A percentile compares a stretch with the other conserved stretches of the same genome.
phyloP scores from a whole-genome alignment of 92 coral and sea anemone genomes.

The Zoanthus sociatus region DNA sequence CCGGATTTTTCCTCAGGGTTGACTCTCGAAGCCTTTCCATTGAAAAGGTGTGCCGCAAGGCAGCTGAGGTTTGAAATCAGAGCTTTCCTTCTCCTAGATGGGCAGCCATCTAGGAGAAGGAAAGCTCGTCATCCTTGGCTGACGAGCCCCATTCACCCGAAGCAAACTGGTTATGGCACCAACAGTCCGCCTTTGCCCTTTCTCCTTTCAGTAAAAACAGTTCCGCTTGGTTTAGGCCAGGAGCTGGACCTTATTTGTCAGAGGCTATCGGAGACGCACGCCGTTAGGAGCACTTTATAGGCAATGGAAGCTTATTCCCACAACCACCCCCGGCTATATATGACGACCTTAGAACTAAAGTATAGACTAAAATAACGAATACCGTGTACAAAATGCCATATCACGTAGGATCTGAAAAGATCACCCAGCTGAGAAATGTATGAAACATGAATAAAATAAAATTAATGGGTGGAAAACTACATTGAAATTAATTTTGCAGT shows the following conservation, averaged over 20 bases:
- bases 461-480: no score
- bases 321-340: neutral
- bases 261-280: neutral
- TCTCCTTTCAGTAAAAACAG: no score
- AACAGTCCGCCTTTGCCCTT: no score
- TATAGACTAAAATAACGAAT: no score
- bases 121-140: conserved; percentile 36
- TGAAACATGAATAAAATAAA: no score
- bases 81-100: conserved; percentile 55
- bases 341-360: no score
- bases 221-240: neutral
- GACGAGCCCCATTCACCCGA: conserved; percentile 67
- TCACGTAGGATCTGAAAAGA: no score
- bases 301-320: neutral
- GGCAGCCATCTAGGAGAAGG: conserved; percentile 4
- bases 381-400: no score
- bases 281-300: neutral
- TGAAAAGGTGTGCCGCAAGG: conserved; percentile 35
- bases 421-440: no score
- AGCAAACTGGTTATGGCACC: conserved; percentile 10
- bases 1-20: conserved; percentile 22
- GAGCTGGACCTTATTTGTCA: neutral
- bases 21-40: conserved; percentile 45
- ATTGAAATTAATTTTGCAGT: no score
- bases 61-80: conserved; percentile 44